phyloP scores from a whole-genome alignment of 1,140 invertebrate genomes.

The Zaprionus nigranus region DNA sequence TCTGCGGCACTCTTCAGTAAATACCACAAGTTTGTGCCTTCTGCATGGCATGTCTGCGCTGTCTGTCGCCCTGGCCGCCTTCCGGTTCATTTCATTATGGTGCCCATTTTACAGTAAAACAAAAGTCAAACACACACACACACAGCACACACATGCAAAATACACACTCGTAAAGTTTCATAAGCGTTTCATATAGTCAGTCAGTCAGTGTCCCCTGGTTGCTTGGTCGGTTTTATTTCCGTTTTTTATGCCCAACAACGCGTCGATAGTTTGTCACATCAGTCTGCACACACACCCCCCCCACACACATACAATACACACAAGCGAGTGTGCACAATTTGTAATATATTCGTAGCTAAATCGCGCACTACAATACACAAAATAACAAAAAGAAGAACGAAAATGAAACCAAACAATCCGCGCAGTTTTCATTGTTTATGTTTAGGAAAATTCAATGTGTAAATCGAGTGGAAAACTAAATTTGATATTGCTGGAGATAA shows the following conservation, averaged over 20 bases:
- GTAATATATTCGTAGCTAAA: constrained; percentile 21
- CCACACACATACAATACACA: constrained; percentile 3
- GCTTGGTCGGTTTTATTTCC: constrained; percentile 7
- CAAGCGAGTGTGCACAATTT: constrained; percentile 6
- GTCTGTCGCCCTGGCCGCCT: constrained; percentile 1
- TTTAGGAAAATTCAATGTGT: constrained; percentile 8
- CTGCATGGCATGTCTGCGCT: constrained; percentile 1
- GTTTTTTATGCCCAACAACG: constrained; percentile 3
- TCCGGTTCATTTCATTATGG: constrained; percentile 62
- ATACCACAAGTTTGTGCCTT: constrained; percentile 64
- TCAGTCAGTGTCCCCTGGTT: neutral
- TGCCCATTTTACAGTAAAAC: constrained; percentile 28
- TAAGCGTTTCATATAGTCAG: constrained; percentile 18
- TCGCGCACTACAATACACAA: neutral
- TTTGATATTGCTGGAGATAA: constrained; percentile 1
- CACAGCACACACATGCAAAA: constrained; percentile 23
- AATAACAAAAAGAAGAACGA: neutral
- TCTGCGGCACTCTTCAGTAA: constrained; percentile 56
- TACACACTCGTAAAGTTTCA: constrained; percentile 22
- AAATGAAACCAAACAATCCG: constrained; percentile 1
- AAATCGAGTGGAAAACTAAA: constrained; percentile 10
- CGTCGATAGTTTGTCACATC: constrained; percentile 19
- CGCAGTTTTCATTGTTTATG: constrained; percentile 2
- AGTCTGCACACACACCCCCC: constrained; percentile 51
- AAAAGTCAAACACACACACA: constrained; percentile 17